These are phyloP conservation scores for Molorchus minor DNA, from an alignment of 2,888 invertebrate genomes.

Conservation along the genomic window DNA sequence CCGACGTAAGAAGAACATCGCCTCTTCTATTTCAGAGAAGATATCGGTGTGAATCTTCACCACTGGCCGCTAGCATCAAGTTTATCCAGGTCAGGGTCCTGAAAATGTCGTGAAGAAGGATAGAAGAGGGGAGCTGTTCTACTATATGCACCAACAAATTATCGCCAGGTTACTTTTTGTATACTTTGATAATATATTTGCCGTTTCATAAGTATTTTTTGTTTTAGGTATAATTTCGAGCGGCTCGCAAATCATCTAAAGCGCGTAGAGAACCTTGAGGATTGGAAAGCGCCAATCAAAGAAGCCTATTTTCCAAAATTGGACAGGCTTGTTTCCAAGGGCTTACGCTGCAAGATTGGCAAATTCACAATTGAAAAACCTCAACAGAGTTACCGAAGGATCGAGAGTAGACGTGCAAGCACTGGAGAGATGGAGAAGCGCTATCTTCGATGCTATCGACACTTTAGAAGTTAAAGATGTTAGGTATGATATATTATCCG, in stretches of 20 bases:
- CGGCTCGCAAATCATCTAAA: conserved; percentile 75
- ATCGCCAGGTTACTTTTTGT: conserved; percentile 63
- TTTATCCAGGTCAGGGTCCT: conserved; percentile 78
- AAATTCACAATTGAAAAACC: conserved; percentile 66
- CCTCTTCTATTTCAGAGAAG: conserved; percentile 85
- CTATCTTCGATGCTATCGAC: conserved; percentile 76
- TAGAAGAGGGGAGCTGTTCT: conserved; percentile 80
- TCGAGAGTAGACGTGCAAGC: conserved; percentile 73
- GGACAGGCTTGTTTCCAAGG: conserved; percentile 76
- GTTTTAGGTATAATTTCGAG: conserved; percentile 76
- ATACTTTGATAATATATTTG: neutral
- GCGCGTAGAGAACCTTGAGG: conserved; percentile 70
- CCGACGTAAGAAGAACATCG: conserved; percentile 77
- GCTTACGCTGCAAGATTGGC: conserved; percentile 77
- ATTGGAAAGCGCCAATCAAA: conserved; percentile 73
- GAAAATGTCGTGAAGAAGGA: conserved; percentile 74
- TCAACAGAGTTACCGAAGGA: conserved; percentile 74
- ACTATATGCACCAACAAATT: conserved; percentile 79
- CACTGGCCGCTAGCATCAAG: conserved; percentile 93
- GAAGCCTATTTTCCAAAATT: conserved; percentile 87
- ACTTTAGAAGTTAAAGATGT: conserved; percentile 69
- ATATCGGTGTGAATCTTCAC: conserved; percentile 84
- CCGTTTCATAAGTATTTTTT: neutral
- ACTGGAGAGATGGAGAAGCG: conserved; percentile 78
- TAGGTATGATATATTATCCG: conserved; percentile 33